Base-by-base conservation (phyloP, 2,113 vertebrate species). In the Pedetes capensis region DNA sequence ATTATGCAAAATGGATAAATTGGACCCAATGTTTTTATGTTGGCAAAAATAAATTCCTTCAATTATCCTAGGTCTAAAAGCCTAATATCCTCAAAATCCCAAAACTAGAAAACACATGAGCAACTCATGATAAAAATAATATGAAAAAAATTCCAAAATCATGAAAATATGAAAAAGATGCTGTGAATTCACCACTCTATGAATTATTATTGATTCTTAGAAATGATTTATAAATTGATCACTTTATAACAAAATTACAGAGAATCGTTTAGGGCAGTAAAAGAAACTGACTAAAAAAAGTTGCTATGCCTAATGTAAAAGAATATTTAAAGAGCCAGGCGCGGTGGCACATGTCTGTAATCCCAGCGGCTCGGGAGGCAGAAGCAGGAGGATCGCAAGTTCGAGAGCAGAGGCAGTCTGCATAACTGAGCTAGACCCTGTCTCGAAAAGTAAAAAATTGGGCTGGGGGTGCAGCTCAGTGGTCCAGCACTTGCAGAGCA, bases 1-100 rank as follows among this genome's bases (percentile, higher is more conserved):
- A 96, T 97, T 95, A 94, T 96, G 87, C 76, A 92, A 92, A 95
- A 81, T 37, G n/a, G 16, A 14, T 93, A 96, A 95, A 87, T 84
- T 91, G 81, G n/a, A 94, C 53, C 32, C 63, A 71, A 95, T 78
- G 72, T 75, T 81, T 93, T 97, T 94, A 94, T 90, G 80, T 55
- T 83, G 49, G 57, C 72, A 86, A 95, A 86, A 97, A 92, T 95
- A 93, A 89, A 89, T 93, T 89, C 47, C 61, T 96, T 96, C 59
- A 89, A 85, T 85, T 94, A 85, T 94, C 95, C 84, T 85, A 89
- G 91, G 76, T 74, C 47, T 89, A 93, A 94, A 91, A 88, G 29
- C 47, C 27, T 64, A 94, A 74, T 53, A 82, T 47, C 17, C 27
- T 88, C 11, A 66, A 86, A 34, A 95, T 84, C 42, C 13, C 39